A percentile compares a stretch with the other conserved stretches of the same genome.
Evolutionary conservation across 1,140 invertebrate species (phyloP).

Genomic region (Aphelinus atriplicis): DNA sequence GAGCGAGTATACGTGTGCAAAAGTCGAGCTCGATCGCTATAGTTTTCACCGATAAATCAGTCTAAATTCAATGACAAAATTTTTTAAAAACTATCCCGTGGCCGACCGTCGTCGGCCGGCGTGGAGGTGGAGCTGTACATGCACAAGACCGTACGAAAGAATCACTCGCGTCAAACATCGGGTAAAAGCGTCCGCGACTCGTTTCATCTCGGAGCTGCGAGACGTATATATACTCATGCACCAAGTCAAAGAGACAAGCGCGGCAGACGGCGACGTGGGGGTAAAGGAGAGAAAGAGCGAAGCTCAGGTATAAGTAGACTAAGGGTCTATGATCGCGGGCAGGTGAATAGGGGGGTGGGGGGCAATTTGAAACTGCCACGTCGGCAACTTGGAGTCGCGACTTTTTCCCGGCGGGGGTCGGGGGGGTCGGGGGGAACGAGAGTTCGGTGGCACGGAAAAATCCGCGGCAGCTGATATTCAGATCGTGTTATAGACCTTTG

Average conservation of each 20-base stretch:
- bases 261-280: neutral
- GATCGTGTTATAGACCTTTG: no score
- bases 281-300: constrained; percentile 6
- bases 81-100: no score
- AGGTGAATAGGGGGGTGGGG: neutral
- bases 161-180: neutral
- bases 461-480: neutral
- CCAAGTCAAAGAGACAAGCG: neutral
- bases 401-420: no score
- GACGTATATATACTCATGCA: no score
- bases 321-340: neutral
- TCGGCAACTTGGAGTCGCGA: constrained; percentile 10
- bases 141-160: no score
- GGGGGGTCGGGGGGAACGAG: constrained; percentile 17
- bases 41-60: no score
- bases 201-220: neutral
- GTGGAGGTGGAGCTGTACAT: no score
- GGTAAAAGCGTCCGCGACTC: neutral
- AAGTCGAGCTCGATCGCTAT: no score
- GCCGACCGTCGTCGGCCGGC: no score
- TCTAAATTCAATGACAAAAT: no score
- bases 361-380: constrained; percentile 22
- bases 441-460: constrained; percentile 27
- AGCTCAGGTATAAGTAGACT: neutral
- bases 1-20: no score